Conservation (phyloP, 2,797 vertebrate species). For the Diplodus sargus region DNA sequence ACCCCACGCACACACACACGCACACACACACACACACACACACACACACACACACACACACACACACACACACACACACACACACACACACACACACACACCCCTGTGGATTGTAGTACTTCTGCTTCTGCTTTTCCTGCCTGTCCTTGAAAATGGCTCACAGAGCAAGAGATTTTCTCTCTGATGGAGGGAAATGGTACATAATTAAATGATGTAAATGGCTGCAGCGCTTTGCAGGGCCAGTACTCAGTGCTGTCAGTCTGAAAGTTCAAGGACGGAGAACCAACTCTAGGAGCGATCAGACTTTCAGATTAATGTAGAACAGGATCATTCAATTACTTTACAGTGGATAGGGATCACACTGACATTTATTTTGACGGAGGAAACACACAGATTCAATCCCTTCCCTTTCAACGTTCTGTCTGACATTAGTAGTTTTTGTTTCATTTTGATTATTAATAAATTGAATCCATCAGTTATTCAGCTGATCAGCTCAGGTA, state of each 20-base stretch:
- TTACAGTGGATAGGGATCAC: conserved; percentile 7
- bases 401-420: neutral
- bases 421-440: neutral
- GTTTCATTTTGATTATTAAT: neutral
- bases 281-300: conserved; percentile 26
- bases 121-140: conserved; percentile 39
- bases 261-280: conserved; percentile 34
- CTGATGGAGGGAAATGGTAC: conserved; percentile 28
- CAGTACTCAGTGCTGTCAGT: conserved; percentile 26
- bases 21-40: too few species aligned
- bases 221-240: conserved; percentile 14
- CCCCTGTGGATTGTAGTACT: conserved; percentile 18
- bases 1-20: too few species aligned
- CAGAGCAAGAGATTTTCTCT: conserved; percentile 30
- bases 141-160: conserved; percentile 37
- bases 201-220: conserved; percentile 55
- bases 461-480: neutral
- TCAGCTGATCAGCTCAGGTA: neutral
- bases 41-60: too few species aligned
- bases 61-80: too few species aligned
- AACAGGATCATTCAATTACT: conserved; percentile 48
- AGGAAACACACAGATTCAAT: neutral
- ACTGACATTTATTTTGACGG: conserved; percentile 14
- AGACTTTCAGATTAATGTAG: conserved; percentile 35
- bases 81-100: too few species aligned